Conservation (phyloP, 2,888 invertebrate genomes). For the Metallyticus violacea region DNA sequence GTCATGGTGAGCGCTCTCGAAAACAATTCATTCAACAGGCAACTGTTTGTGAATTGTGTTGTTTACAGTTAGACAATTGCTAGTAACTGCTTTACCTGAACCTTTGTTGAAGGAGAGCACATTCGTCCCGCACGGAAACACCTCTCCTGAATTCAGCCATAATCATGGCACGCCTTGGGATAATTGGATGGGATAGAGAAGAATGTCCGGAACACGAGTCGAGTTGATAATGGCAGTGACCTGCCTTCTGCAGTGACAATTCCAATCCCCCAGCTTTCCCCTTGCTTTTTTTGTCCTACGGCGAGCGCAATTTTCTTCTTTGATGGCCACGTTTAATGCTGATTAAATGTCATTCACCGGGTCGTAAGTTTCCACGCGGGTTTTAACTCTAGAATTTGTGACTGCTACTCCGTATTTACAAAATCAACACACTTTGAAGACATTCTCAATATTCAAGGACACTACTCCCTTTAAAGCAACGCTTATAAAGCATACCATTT, state of each 20-base stretch:
- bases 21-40: too few species aligned
- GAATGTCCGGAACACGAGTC: neutral
- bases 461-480: too few species aligned
- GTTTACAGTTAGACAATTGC: neutral
- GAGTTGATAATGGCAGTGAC: neutral
- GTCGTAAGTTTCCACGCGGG: neutral
- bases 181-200: neutral
- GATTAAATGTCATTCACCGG: neutral
- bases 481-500: too few species aligned
- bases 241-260: neutral
- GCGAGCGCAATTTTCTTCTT: neutral
- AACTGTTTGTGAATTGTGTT: too few species aligned
- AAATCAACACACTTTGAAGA: neutral
- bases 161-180: neutral
- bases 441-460: too few species aligned
- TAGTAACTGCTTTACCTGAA: neutral
- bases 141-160: neutral
- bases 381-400: neutral
- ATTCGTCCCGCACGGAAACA: too few species aligned
- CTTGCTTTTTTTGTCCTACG: neutral
- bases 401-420: neutral
- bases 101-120: too few species aligned
- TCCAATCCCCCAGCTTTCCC: neutral
- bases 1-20: too few species aligned
- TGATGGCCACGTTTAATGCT: neutral